Conservation (phyloP, 2,888 invertebrate species). For the Anthophora plumipes region DNA sequence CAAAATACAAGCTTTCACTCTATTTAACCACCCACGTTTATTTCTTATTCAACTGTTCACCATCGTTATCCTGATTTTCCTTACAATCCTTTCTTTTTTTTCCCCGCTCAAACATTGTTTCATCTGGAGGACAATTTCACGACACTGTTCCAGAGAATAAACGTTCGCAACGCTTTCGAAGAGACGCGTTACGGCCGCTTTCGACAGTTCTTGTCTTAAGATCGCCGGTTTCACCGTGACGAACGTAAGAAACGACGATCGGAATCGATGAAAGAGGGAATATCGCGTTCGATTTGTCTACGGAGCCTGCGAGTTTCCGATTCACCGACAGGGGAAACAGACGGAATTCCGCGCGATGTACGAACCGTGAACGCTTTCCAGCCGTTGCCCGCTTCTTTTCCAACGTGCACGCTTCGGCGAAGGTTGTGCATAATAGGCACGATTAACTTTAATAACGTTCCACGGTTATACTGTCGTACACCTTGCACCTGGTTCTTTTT, state of each 20-base stretch:
- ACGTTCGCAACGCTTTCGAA: slow-evolving; percentile 38
- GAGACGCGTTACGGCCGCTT: slow-evolving; percentile 8
- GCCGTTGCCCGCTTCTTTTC: slow-evolving; percentile 27
- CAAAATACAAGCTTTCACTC: no score
- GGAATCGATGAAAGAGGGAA: background rate
- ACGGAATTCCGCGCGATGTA: slow-evolving; percentile 58
- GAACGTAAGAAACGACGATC: background rate
- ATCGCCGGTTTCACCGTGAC: slow-evolving; percentile 28
- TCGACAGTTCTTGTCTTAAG: slow-evolving; percentile 37
- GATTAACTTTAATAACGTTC: slow-evolving; percentile 26
- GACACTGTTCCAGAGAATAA: background rate
- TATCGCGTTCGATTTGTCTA: no score
- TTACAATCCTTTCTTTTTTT: no score
- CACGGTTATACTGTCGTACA: no score
- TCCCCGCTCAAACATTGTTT: background rate
- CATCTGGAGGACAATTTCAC: background rate
- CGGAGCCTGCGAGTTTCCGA: slow-evolving; percentile 27
- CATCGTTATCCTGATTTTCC: no score
- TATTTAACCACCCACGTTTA: no score
- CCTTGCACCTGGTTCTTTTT: background rate
- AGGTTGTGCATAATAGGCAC: slow-evolving; percentile 43
- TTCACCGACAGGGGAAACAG: background rate
- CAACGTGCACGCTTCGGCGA: background rate
- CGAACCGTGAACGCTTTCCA: slow-evolving; percentile 71
- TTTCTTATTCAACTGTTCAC: no score